phyloP scores from a whole-genome alignment of 2,113 vertebrate genomes.

The Apteryx owenii region DNA sequence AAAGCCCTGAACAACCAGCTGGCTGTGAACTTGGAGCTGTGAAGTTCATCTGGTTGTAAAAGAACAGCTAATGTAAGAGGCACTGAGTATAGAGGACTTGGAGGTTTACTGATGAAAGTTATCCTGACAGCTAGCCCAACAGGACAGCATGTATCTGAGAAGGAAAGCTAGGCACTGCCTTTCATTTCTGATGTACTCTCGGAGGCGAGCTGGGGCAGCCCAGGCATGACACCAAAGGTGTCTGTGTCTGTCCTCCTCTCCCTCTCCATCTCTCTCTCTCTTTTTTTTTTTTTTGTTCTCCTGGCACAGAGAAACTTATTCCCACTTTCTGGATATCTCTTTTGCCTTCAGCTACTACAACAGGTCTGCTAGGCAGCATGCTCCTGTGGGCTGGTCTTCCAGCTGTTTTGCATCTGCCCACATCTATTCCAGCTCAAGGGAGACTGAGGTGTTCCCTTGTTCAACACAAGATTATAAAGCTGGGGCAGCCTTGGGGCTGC shows the following conservation, averaged over 20 bases:
- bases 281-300: too few relatives aligned
- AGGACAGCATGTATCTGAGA: too few relatives aligned
- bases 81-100: neutral
- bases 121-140: neutral
- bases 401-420: neutral
- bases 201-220: too few relatives aligned
- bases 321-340: neutral
- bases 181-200: neutral
- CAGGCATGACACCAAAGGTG: too few relatives aligned
- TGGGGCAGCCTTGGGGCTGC: neutral
- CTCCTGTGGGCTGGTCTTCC: neutral
- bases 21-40: neutral
- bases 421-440: neutral
- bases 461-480: neutral
- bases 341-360: neutral
- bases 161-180: neutral
- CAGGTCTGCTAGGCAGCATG: neutral
- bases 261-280: too few relatives aligned
- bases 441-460: neutral
- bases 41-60: neutral
- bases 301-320: neutral
- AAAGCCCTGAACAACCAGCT: neutral
- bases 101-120: neutral
- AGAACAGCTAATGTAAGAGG: neutral
- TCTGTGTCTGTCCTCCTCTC: too few relatives aligned